Percentiles rank a stretch among this genome's conserved stretches.
Evolutionary conservation across 2,797 vertebrate species (phyloP).

Genomic region (Dromococcyx pavoninus): DNA sequence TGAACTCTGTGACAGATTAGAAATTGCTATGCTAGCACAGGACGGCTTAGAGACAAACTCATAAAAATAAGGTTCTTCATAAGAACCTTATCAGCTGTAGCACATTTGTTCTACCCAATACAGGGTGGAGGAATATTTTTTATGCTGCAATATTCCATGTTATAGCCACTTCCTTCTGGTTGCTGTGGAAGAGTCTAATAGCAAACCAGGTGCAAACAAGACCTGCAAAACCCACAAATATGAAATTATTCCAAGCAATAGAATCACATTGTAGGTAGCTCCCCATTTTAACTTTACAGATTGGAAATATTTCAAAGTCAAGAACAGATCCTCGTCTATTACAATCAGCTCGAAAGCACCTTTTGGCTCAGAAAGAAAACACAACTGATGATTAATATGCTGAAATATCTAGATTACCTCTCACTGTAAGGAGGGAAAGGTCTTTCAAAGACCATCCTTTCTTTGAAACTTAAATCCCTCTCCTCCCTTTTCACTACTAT

Average conservation of each 20-base stretch:
- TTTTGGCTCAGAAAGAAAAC: not conserved
- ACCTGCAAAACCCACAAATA: not conserved
- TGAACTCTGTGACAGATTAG: not conserved
- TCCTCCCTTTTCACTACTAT: not conserved
- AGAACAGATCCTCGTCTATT: not conserved
- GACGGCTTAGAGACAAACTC: not conserved
- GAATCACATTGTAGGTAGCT: not conserved
- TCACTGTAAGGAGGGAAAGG: not conserved
- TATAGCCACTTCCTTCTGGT: not conserved
- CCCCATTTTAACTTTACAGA: not conserved
- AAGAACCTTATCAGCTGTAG: not conserved
- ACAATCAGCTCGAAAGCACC: not conserved
- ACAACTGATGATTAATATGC: not conserved
- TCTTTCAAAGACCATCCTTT: not conserved
- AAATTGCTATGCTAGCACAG: not conserved
- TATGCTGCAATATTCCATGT: not conserved
- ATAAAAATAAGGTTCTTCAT: not conserved
- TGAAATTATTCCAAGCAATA: not conserved
- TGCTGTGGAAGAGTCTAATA: not conserved
- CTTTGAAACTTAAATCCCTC: not conserved
- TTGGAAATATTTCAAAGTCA: not conserved
- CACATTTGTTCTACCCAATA: not conserved
- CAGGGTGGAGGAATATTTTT: not conserved
- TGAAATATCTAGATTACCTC: not conserved
- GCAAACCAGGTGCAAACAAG: not conserved